Evolutionary conservation across 2,888 invertebrate species (phyloP).

Genomic region (Arge pagana): DNA sequence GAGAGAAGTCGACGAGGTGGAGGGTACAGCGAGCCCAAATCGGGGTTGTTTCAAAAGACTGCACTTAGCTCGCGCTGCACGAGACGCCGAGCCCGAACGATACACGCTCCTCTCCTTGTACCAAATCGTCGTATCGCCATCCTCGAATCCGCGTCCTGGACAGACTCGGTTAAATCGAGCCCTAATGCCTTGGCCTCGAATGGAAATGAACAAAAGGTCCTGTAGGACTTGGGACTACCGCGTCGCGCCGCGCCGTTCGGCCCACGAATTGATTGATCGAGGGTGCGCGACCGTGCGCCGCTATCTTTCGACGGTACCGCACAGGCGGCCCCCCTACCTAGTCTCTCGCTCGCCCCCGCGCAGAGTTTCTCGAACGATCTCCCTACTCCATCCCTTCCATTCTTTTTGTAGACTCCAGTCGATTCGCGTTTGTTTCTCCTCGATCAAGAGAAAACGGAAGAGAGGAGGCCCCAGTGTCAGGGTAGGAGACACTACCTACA

Average conservation of each 20-base stretch:
- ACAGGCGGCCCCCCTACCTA: conserved; percentile 4
- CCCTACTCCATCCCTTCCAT: background rate
- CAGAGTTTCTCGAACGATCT: background rate
- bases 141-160: no score
- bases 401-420: conserved; percentile 4
- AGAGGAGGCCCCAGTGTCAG: no score
- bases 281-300: conserved; percentile 18
- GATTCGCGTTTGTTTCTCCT: conserved; percentile 6
- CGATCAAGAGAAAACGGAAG: background rate
- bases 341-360: background rate
- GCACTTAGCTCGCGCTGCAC: no score
- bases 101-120: background rate
- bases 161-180: conserved; percentile 19
- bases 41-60: no score
- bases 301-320: conserved; percentile 15
- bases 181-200: conserved; percentile 18
- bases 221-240: conserved; percentile 14
- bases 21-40: no score
- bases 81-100: no score
- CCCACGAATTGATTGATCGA: conserved; percentile 19
- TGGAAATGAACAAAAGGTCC: conserved; percentile 21
- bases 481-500: no score
- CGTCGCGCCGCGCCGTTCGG: background rate
- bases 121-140: background rate
- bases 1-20: no score